Percentiles rank a stretch among this genome's conserved stretches.
These are phyloP conservation scores for Cataglyphis livida DNA, from an alignment of 2,888 invertebrate genomes.

Conservation along the genomic window DNA sequence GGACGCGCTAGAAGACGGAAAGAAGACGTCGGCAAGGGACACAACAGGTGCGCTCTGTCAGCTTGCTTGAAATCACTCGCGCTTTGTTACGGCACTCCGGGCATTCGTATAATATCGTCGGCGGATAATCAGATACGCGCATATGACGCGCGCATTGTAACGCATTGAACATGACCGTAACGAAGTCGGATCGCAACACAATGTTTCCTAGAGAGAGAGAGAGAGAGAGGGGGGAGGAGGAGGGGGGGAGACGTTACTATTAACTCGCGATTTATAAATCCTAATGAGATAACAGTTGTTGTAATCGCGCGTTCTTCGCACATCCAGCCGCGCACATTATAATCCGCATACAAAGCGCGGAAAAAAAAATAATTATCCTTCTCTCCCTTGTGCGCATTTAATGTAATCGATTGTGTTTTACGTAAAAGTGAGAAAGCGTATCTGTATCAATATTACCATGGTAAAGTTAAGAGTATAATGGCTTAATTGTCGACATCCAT, in stretches of 20 bases:
- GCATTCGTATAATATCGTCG: slow-evolving; percentile 34
- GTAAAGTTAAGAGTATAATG: background rate
- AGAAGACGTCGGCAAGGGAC: slow-evolving; percentile 42
- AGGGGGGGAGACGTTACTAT: background rate
- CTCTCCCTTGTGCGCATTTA: background rate
- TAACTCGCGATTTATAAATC: slow-evolving; percentile 40
- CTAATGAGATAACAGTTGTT: slow-evolving; percentile 47
- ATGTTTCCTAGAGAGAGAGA: background rate
- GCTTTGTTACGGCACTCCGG: slow-evolving; percentile 30
- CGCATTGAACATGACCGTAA: slow-evolving; percentile 40
- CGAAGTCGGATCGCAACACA: slow-evolving; percentile 19
- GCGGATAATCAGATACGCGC: slow-evolving; percentile 27
- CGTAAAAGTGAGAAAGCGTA: background rate
- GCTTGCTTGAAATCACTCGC: slow-evolving; percentile 46
- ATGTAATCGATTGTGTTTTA: background rate
- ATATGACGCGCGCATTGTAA: slow-evolving; percentile 44
- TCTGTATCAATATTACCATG: background rate
- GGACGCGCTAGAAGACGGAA: slow-evolving; percentile 56
- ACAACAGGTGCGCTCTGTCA: slow-evolving; percentile 49
- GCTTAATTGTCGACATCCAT: too few species aligned
- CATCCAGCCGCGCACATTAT: background rate
- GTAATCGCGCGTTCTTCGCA: slow-evolving; percentile 24
- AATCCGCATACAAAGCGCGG: background rate
- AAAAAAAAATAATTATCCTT: slow-evolving; percentile 7
- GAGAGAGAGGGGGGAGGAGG: too few species aligned